Percentiles rank a stretch among this genome's conserved stretches.
phyloP scores from a whole-genome alignment of 2,113 vertebrate genomes.

The Chamaea fasciata region DNA sequence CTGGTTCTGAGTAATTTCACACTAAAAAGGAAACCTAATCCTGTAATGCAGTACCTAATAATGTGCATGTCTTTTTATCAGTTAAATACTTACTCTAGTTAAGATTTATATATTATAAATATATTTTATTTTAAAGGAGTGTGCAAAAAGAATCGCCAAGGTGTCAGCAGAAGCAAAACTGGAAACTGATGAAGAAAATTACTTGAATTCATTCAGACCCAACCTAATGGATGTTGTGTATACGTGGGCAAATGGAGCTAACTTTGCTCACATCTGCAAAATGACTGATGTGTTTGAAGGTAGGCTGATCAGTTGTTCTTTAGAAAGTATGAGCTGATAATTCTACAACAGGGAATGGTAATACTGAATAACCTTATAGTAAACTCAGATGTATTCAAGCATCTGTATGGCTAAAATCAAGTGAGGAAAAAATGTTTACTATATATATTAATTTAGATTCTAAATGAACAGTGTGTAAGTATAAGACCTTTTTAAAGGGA shows the following conservation, averaged over 20 bases:
- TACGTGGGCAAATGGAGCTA: constrained; percentile 93
- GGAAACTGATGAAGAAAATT: constrained; percentile 92
- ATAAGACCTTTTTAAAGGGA: not conserved
- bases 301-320: constrained; percentile 29
- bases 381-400: not conserved
- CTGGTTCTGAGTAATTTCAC: not conserved
- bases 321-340: not conserved
- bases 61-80: not conserved
- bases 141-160: constrained; percentile 94
- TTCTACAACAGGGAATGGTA: not conserved
- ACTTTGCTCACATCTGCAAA: constrained; percentile 96
- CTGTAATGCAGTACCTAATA: not conserved
- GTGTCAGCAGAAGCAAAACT: constrained; percentile 97
- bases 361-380: not conserved
- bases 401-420: not conserved
- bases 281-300: constrained; percentile 99
- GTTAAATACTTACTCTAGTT: not conserved
- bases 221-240: constrained; percentile 97
- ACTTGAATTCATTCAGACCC: constrained; percentile 89
- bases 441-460: not conserved
- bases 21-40: not conserved
- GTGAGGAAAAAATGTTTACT: not conserved
- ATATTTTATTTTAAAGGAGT: constrained; percentile 80
- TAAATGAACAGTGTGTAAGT: too few species aligned
- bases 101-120: not conserved